These are phyloP conservation scores for Choreutis nemorana DNA, from an alignment of 2,888 invertebrate species.

Conservation along the genomic window DNA sequence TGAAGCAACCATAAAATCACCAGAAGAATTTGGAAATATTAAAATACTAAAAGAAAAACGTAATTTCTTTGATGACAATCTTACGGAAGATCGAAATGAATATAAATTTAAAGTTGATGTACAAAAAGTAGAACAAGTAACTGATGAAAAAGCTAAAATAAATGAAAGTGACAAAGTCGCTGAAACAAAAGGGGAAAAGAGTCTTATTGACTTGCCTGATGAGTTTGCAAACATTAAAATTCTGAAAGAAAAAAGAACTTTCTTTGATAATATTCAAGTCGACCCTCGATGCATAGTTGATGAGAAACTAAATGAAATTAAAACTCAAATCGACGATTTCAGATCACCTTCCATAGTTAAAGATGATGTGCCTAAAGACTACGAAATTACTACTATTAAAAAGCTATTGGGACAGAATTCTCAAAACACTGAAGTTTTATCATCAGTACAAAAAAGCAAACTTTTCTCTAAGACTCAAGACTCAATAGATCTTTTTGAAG, in stretches of 20 bases:
- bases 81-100: slow-evolving; percentile 7
- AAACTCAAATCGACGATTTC: slow-evolving; percentile 17
- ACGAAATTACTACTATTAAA: slow-evolving; percentile 33
- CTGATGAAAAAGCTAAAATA: slow-evolving; percentile 6
- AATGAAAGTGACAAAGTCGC: slow-evolving; percentile 3
- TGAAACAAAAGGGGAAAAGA: neutral
- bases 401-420: slow-evolving; percentile 38
- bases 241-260: slow-evolving; percentile 21
- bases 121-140: slow-evolving; percentile 7
- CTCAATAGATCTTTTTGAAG: slow-evolving; percentile 43
- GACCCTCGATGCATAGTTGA: slow-evolving; percentile 11
- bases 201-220: neutral
- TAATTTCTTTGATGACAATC: slow-evolving; percentile 23
- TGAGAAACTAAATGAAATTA: slow-evolving; percentile 12
- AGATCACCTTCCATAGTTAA: slow-evolving; percentile 42
- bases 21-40: slow-evolving; percentile 17
- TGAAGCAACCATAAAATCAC: neutral
- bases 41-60: slow-evolving; percentile 27
- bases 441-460: slow-evolving; percentile 20
- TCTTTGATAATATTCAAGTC: slow-evolving; percentile 27
- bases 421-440: slow-evolving; percentile 21
- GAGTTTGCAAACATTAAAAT: slow-evolving; percentile 1
- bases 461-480: slow-evolving; percentile 23
- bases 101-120: slow-evolving; percentile 3
- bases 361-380: slow-evolving; percentile 25